Base-by-base conservation (phyloP, 2,113 vertebrate species). In the Candoia aspera region DNA sequence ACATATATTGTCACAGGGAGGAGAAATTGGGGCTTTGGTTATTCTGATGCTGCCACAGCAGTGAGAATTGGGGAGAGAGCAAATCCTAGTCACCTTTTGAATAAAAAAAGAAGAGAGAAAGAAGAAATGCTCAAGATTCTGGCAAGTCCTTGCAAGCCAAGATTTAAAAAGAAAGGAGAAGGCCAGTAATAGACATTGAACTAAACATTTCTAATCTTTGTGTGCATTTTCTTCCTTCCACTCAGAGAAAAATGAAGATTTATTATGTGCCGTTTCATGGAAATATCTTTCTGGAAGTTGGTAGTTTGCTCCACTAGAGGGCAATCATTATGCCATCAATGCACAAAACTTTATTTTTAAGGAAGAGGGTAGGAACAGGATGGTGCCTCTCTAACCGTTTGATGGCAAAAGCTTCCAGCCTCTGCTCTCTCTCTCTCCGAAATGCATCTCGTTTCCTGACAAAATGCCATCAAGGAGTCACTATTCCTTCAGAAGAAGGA, bases 241-340 rank as follows among this genome's bases (percentile, higher is more conserved):
- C 33, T 73, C 33, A 26, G 42, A 55, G 33, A 64, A 17, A 88
- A 84, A 62, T 33, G 54, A 37, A 93, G 23, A 88, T 62, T 91
- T 59, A 62, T 90, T 84, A 87, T 83, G 57, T 26, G 68, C 29
- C 17, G 17, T 46, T 10, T 12, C 49, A 33, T 57, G 21, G 49
- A 46, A 84, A 29, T 11, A 23, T 54, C 11, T 46, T 57, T 57
- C 53, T 84, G 86, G 58, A 21, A 85, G 57, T n/a, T 23, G 86
- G 58, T 23, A 23, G 55, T 84, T 62, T 91, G 33, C 8, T 91
- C 90, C 92, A 84, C 86, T 46, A 84, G 91, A 79, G 91, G 91
- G 68, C 46, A 29, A 29, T 54, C 55, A 88, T 62, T 84, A 62
- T 91, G 53, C 88, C 53, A 86, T 64, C 59, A 62, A 46, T 54